These are phyloP conservation scores for Carassius auratus DNA, from an alignment of 2,113 vertebrate species.

Conservation along the genomic window DNA sequence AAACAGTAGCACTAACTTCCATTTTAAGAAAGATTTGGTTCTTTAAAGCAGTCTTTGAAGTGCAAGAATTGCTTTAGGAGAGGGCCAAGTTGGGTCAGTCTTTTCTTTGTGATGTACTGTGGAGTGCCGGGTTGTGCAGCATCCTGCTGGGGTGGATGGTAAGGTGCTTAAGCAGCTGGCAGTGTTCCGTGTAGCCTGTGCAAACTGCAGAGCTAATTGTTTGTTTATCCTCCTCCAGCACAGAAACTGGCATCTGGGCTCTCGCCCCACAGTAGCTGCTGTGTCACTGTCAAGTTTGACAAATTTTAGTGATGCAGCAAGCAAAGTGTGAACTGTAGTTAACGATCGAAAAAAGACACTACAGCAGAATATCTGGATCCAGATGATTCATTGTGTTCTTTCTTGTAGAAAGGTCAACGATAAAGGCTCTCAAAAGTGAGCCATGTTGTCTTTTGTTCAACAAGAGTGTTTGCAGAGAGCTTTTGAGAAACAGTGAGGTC, in stretches of 20 bases:
- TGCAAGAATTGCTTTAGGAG: not conserved
- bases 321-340: conserved; percentile 2
- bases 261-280: not conserved
- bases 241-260: conserved; percentile 31
- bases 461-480: no score
- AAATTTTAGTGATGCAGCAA: conserved; percentile 23
- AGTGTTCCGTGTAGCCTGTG: not conserved
- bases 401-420: not conserved
- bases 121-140: not conserved
- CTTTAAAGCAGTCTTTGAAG: conserved; percentile 4
- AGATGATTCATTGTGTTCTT: not conserved
- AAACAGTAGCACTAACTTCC: not conserved
- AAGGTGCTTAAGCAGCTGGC: conserved; percentile 49
- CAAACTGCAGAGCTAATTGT: conserved; percentile 43
- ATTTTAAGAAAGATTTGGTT: not conserved
- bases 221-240: conserved; percentile 32
- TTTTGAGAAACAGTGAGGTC: not conserved
- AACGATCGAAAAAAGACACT: not conserved
- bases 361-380: not conserved
- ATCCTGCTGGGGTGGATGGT: not conserved
- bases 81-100: not conserved
- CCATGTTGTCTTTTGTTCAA: no score
- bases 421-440: not conserved
- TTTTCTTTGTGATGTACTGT: not conserved
- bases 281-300: not conserved